phyloP scores from a whole-genome alignment of 2,113 vertebrate species.

The Colistium nudipinnis region DNA sequence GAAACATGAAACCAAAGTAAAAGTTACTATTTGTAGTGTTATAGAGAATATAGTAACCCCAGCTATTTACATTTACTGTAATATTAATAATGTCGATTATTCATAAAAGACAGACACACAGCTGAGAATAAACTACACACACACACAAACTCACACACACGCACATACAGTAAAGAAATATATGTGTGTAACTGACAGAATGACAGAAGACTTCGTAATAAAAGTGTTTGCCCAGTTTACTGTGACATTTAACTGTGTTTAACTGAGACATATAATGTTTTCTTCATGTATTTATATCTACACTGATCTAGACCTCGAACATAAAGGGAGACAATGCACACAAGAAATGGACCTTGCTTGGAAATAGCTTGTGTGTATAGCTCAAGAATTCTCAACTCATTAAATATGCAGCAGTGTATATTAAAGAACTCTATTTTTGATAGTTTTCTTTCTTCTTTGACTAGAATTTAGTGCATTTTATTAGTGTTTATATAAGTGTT shows the following conservation, averaged over 20 bases:
- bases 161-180: background rate
- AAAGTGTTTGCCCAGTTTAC: constrained; percentile 23
- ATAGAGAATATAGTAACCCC: background rate
- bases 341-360: constrained; percentile 21
- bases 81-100: too few relatives aligned
- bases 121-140: background rate
- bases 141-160: background rate
- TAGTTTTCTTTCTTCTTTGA: constrained; percentile 37
- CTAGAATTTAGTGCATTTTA: constrained; percentile 5
- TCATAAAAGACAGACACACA: background rate
- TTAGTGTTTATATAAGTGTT: constrained; percentile 28
- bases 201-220: constrained; percentile 22
- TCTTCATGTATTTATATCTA: constrained; percentile 36
- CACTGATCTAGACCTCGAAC: constrained; percentile 1
- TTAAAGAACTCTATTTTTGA: constrained; percentile 70
- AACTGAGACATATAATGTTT: constrained; percentile 4
- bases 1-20: background rate
- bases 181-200: background rate
- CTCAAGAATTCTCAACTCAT: constrained; percentile 39
- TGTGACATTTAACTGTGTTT: constrained; percentile 25
- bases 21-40: background rate
- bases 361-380: constrained; percentile 29
- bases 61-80: background rate
- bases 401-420: constrained; percentile 43
- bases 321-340: constrained; percentile 32